Conservation (phyloP, 1,140 invertebrate genomes). For the Cherax quadricarinatus region DNA sequence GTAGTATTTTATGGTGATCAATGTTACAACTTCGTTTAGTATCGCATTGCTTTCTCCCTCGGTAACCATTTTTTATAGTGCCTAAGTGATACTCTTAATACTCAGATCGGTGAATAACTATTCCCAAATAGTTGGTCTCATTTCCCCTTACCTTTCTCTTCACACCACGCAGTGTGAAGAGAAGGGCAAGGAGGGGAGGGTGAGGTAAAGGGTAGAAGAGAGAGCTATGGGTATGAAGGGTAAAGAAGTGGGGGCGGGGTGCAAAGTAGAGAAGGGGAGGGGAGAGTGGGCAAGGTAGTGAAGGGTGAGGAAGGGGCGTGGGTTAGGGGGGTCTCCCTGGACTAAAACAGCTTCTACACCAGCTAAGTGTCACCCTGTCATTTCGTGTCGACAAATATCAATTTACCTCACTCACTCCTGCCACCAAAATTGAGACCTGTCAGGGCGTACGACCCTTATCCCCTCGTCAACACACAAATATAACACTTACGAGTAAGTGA, state of each 20-base stretch:
- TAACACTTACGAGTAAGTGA: not conserved
- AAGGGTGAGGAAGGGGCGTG: not conserved
- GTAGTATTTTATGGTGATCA: too few relatives aligned
- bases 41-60: too few relatives aligned
- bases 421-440: constrained; percentile 51
- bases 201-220: not conserved
- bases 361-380: constrained; percentile 39
- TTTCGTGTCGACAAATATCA: constrained; percentile 41
- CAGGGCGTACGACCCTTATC: not conserved
- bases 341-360: not conserved
- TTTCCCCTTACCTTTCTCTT: too few relatives aligned
- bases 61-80: too few relatives aligned
- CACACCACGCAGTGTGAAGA: not conserved
- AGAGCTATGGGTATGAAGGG: not conserved
- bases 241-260: not conserved
- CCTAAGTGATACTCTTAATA: too few relatives aligned
- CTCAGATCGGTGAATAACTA: too few relatives aligned
- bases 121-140: too few relatives aligned
- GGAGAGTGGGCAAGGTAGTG: not conserved
- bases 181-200: not conserved
- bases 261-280: too few relatives aligned
- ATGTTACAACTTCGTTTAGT: too few relatives aligned
- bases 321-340: not conserved
- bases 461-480: not conserved
- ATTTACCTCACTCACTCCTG: constrained; percentile 1